Conservation (phyloP, 2,797 vertebrate species). For the Thamnophis elegans region DNA sequence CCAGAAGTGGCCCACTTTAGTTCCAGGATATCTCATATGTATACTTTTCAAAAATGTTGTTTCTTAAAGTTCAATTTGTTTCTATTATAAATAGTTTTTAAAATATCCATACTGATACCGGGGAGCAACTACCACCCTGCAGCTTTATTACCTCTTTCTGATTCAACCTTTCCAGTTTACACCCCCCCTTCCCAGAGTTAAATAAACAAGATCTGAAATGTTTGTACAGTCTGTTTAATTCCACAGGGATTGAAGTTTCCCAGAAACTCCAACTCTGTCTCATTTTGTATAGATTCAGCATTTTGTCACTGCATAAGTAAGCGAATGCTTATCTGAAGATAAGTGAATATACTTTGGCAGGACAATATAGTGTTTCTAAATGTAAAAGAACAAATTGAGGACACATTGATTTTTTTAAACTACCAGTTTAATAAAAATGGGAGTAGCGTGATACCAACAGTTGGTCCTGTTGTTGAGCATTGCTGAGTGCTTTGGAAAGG, state of each 20-base stretch:
- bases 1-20: not conserved
- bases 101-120: not conserved
- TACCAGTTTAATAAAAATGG: not conserved
- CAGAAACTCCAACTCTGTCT: not conserved
- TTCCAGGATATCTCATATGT: not conserved
- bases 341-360: not conserved
- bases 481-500: not conserved
- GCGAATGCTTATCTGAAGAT: not conserved
- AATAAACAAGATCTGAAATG: not conserved
- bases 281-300: not conserved
- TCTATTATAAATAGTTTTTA: not conserved
- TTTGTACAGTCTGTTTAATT: not conserved
- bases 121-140: not conserved
- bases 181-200: not conserved
- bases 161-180: not conserved
- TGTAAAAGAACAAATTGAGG: not conserved
- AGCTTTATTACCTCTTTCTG: not conserved
- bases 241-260: not conserved
- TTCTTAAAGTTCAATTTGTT: not conserved
- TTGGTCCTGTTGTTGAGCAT: not conserved
- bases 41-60: not conserved
- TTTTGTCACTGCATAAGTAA: not conserved
- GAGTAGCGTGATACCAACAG: not conserved
- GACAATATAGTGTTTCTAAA: not conserved
- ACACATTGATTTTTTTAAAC: not conserved